Evolutionary conservation across 1,140 invertebrate genomes (phyloP).

Genomic region (Elysia chlorotica): DNA sequence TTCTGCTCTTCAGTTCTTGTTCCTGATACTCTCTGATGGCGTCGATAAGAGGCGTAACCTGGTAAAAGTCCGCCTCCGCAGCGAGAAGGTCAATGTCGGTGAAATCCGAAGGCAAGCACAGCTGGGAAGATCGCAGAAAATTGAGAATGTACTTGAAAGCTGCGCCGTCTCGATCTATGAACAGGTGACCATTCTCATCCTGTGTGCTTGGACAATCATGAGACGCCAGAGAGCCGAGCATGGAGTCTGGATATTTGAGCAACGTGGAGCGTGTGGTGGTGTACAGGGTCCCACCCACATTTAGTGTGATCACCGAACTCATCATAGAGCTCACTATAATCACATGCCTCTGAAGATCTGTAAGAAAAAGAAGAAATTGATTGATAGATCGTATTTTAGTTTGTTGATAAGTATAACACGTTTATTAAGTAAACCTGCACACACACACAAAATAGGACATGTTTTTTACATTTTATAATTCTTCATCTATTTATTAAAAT

Average conservation of each 20-base stretch:
- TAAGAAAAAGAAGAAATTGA: too few relatives aligned
- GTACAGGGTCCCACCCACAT: constrained; percentile 56
- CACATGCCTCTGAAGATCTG: too few relatives aligned
- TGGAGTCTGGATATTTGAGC: constrained; percentile 52
- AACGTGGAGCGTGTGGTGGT: constrained; percentile 51
- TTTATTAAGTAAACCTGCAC: too few relatives aligned
- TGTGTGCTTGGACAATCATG: constrained; percentile 39
- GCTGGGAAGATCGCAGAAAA: constrained; percentile 63
- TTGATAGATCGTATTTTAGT: too few relatives aligned
- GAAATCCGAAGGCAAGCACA: constrained; percentile 86
- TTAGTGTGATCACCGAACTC: constrained; percentile 38
- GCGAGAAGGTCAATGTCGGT: constrained; percentile 83
- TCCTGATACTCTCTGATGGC: constrained; percentile 74
- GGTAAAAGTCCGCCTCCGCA: constrained; percentile 90
- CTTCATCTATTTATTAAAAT: too few relatives aligned
- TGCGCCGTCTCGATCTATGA: constrained; percentile 55
- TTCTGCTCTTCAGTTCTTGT: constrained; percentile 16
- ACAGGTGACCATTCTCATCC: constrained; percentile 50
- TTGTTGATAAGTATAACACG: too few relatives aligned
- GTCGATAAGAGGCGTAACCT: constrained; percentile 72
- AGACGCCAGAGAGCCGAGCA: constrained; percentile 58
- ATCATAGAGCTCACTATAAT: too few relatives aligned
- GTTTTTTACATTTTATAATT: too few relatives aligned
- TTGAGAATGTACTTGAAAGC: constrained; percentile 56
- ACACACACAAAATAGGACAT: too few relatives aligned